These are phyloP conservation scores for Neoniphon sammara DNA, from an alignment of 2,797 vertebrate genomes.

Conservation along the genomic window DNA sequence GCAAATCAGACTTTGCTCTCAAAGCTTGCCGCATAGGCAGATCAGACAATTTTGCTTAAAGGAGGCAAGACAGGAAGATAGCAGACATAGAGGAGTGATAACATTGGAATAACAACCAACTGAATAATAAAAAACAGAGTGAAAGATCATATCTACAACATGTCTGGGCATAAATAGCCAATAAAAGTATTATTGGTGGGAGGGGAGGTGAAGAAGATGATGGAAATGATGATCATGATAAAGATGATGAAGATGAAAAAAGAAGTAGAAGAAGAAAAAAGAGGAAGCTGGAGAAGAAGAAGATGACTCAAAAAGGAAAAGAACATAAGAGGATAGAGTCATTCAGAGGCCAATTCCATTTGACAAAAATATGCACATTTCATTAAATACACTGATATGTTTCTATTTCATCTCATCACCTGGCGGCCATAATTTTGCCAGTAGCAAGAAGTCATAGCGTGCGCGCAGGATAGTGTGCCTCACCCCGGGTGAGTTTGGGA, in stretches of 20 bases:
- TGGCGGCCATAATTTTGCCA: conserved; percentile 45
- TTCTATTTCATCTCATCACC: conserved; percentile 51
- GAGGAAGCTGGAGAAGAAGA: conserved; percentile 19
- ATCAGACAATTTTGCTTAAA: conserved; percentile 18
- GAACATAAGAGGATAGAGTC: conserved; percentile 33
- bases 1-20: neutral
- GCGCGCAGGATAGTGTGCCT: conserved; percentile 13
- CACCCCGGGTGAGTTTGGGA: conserved; percentile 36
- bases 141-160: conserved; percentile 35
- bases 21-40: neutral
- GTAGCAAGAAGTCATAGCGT: conserved; percentile 21
- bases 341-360: conserved; percentile 30
- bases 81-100: conserved; percentile 26
- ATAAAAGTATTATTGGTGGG: neutral
- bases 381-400: conserved; percentile 52
- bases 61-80: conserved; percentile 9
- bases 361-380: conserved; percentile 55
- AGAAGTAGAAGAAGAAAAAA: conserved; percentile 14
- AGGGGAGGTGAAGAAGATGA: neutral
- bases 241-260: conserved; percentile 41
- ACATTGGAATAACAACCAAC: conserved; percentile 33
- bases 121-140: conserved; percentile 49
- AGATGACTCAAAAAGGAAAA: neutral
- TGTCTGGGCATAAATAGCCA: conserved; percentile 12
- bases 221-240: neutral